A percentile compares a stretch with the other conserved stretches of the same genome.
phyloP scores from a whole-genome alignment of 2,797 vertebrate genomes.

The Sebastes steindachneri region DNA sequence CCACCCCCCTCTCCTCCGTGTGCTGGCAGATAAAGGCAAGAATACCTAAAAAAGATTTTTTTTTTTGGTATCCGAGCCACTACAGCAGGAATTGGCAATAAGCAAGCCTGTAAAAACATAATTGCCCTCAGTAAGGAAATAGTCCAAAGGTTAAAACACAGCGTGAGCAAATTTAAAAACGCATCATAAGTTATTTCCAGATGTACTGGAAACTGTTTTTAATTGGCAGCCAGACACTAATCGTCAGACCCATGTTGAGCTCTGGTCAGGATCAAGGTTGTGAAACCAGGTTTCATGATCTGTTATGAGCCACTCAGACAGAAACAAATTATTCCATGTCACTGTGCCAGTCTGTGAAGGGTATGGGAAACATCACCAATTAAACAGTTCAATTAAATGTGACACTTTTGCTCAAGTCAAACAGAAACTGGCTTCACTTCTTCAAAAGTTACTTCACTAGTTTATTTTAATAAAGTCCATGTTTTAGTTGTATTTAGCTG shows the following conservation, averaged over 20 bases:
- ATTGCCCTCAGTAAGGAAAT: neutral
- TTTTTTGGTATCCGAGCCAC: neutral
- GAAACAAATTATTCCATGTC: neutral
- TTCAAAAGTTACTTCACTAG: neutral
- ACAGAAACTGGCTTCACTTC: neutral
- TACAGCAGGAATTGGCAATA: neutral
- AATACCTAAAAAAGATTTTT: neutral
- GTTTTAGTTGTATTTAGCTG: conserved; percentile 12
- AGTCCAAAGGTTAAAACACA: conserved; percentile 1
- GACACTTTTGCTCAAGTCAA: neutral
- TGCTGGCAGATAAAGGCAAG: neutral
- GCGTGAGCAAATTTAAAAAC: neutral
- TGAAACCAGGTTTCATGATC: neutral
- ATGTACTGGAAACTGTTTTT: neutral
- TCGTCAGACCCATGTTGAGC: neutral
- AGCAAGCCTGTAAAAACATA: neutral
- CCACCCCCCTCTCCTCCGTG: neutral
- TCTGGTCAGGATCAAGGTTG: neutral
- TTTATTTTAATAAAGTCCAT: neutral
- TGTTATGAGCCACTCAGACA: neutral
- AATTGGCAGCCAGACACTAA: neutral
- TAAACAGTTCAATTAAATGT: neutral
- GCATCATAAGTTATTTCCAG: neutral
- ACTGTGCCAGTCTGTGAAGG: neutral
- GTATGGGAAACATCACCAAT: neutral